Conservation (phyloP, 1,140 invertebrate species). For the Caenorhabditis remanei region DNA sequence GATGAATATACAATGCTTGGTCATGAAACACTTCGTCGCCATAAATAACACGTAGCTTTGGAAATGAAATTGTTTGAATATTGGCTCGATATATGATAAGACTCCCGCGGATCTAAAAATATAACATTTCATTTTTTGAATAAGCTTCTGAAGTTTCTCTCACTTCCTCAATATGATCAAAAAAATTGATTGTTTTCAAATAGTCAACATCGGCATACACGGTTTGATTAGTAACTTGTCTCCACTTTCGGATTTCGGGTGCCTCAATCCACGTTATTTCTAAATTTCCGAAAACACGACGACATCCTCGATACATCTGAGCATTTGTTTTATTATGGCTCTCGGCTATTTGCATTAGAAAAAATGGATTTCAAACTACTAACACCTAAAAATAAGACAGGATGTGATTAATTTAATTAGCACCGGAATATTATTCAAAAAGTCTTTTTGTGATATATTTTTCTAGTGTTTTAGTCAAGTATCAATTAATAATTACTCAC, state of each 20-base stretch:
- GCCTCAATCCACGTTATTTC: constrained; percentile 27
- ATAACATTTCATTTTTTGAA: neutral
- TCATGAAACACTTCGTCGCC: constrained; percentile 20
- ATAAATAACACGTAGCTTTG: constrained; percentile 21
- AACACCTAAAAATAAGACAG: too few species aligned
- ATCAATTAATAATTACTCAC: neutral
- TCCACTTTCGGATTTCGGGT: neutral
- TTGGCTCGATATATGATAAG: constrained; percentile 34
- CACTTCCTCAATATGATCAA: constrained; percentile 24
- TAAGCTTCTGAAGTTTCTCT: neutral
- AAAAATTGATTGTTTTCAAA: constrained; percentile 9
- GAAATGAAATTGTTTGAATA: constrained; percentile 27
- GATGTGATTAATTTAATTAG: too few species aligned
- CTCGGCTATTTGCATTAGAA: neutral
- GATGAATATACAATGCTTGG: constrained; percentile 1
- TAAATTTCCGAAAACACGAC: constrained; percentile 23
- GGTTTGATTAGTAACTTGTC: neutral
- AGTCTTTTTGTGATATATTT: too few species aligned
- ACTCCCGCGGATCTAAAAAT: constrained; percentile 38
- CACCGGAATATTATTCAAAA: too few species aligned
- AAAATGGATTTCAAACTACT: too few species aligned
- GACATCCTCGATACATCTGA: constrained; percentile 34
- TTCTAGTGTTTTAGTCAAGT: neutral
- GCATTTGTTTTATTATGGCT: neutral
- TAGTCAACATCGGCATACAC: neutral